Conservation (phyloP, 2,888 invertebrate genomes). For the Hyppa rectilinea region DNA sequence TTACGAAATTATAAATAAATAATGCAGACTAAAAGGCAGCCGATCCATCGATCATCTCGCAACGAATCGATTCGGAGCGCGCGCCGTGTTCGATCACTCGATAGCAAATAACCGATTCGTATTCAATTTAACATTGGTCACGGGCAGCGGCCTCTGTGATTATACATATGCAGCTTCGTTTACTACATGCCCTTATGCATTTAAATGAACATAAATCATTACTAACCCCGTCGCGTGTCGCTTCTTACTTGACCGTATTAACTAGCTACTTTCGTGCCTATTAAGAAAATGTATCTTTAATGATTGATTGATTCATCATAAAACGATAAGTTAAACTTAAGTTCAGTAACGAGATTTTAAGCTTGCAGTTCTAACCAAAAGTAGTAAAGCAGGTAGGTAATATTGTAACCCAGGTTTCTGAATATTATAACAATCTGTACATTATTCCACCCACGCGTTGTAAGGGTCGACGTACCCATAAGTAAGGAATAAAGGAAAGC, state of each 20-base stretch:
- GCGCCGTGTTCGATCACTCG: slow-evolving; percentile 76
- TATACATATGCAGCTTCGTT: slow-evolving; percentile 68
- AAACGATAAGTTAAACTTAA: slow-evolving; percentile 2
- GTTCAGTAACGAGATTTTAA: neutral
- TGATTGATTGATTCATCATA: slow-evolving; percentile 19
- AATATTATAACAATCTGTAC: slow-evolving; percentile 55
- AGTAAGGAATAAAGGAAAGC: slow-evolving; percentile 76
- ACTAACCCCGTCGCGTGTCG: slow-evolving; percentile 59
- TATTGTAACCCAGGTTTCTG: slow-evolving; percentile 25
- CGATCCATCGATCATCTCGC: slow-evolving; percentile 78
- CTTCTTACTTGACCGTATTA: slow-evolving; percentile 56
- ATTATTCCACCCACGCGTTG: slow-evolving; percentile 73
- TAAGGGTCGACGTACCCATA: slow-evolving; percentile 79
- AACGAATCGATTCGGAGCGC: slow-evolving; percentile 79
- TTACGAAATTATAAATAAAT: slow-evolving; percentile 54
- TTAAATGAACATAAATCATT: slow-evolving; percentile 84
- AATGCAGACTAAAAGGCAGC: slow-evolving; percentile 48
- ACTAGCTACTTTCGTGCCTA: slow-evolving; percentile 44
- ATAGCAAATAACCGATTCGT: slow-evolving; percentile 80
- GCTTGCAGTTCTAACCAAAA: neutral
- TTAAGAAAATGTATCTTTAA: slow-evolving; percentile 44
- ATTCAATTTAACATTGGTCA: slow-evolving; percentile 86
- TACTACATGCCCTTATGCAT: slow-evolving; percentile 76
- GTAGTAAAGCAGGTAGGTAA: neutral
- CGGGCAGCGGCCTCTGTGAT: slow-evolving; percentile 79